These are phyloP conservation scores for Dasypolia templi DNA, from an alignment of 2,888 invertebrate species.

Conservation along the genomic window DNA sequence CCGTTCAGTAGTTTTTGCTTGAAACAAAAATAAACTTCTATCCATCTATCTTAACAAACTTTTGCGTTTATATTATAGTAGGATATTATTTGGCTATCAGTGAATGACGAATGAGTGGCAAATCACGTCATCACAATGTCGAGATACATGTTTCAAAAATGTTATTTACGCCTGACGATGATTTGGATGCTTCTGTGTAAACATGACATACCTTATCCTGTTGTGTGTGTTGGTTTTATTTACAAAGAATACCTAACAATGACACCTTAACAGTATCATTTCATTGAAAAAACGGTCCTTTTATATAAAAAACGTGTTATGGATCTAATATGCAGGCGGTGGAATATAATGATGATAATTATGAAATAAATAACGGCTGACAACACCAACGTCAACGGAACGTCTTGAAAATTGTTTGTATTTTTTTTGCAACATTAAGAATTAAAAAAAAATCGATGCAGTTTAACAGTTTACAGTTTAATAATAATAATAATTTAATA, in stretches of 20 bases:
- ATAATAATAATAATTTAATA: too few species aligned
- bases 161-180: not conserved
- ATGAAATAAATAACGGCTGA: not conserved
- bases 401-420: not conserved
- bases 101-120: too few species aligned
- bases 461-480: too few species aligned
- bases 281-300: not conserved
- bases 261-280: not conserved
- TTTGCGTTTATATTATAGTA: too few species aligned
- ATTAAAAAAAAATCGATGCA: too few species aligned
- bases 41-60: too few species aligned
- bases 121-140: not conserved
- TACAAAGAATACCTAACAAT: not conserved
- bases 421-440: too few species aligned
- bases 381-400: not conserved
- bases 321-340: not conserved
- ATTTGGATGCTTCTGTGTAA: constrained; percentile 15
- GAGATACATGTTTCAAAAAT: constrained; percentile 29
- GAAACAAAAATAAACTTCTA: too few species aligned
- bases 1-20: too few species aligned
- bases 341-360: not conserved
- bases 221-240: constrained; percentile 18
- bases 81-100: not conserved
- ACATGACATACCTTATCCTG: constrained; percentile 1
- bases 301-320: not conserved